These are phyloP conservation scores for Pilophorus perplexus DNA, from an alignment of 2,888 invertebrate species.

Conservation along the genomic window DNA sequence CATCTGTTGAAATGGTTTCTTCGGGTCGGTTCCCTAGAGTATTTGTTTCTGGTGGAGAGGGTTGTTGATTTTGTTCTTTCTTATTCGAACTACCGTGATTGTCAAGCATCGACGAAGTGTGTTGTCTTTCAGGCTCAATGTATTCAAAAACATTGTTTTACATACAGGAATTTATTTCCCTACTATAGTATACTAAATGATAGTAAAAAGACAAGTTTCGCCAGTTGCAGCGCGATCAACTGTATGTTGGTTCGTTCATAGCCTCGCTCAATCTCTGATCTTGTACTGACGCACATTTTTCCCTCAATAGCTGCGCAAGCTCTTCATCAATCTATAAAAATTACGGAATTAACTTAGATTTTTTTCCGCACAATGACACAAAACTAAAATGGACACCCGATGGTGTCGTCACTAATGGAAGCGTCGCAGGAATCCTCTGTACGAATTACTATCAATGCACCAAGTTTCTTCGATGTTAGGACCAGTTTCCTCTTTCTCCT, in stretches of 20 bases:
- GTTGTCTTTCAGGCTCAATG: conserved; percentile 38
- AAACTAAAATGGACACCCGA: too few relatives aligned
- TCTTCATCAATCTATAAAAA: too few relatives aligned
- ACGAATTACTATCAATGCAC: too few relatives aligned
- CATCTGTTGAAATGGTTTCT: conserved; percentile 9
- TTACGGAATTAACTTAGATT: too few relatives aligned
- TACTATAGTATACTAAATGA: neutral
- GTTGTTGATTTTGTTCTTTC: conserved; percentile 6
- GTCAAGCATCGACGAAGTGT: conserved; percentile 25
- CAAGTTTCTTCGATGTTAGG: too few relatives aligned
- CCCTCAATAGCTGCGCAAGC: too few relatives aligned
- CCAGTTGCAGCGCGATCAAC: neutral
- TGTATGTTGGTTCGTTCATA: conserved; percentile 4
- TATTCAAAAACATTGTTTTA: conserved; percentile 27
- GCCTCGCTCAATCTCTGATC: too few relatives aligned
- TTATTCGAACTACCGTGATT: neutral
- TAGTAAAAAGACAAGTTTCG: neutral
- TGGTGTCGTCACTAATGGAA: too few relatives aligned
- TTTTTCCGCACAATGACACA: too few relatives aligned
- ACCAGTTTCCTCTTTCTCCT: too few relatives aligned
- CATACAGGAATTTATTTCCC: conserved; percentile 2
- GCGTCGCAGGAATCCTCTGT: too few relatives aligned
- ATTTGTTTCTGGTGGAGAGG: neutral
- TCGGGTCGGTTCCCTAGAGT: neutral
- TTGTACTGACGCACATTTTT: too few relatives aligned